Evolutionary conservation across 1,140 invertebrate genomes (phyloP), one percentile per base, ranked within the genome.

Genomic region (Lordiphosa clarofinis): DNA sequence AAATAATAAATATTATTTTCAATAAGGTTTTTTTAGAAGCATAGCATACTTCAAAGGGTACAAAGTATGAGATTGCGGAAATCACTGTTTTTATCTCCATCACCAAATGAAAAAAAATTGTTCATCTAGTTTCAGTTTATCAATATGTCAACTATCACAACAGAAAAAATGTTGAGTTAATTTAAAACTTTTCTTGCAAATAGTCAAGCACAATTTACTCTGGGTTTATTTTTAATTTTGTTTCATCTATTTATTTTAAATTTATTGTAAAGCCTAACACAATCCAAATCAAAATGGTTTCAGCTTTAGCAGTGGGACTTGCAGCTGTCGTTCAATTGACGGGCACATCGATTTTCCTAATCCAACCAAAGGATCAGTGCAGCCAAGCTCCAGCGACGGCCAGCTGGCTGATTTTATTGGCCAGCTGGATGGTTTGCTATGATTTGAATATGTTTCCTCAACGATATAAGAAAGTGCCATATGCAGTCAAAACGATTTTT

Each of bases 201-300:
- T 31, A 7, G 28, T 8, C 5, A 28, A 28, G 1, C 4, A 7
- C 24, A 28, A 28, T 7, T 7, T 5, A 28, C 5, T 28, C 24
- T 7, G 6, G 6, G 0, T 28, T 28, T 4, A 4, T 28, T 28
- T 28, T 28, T 28, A 28, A 6, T 28, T 28, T 28, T 28, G 24
- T 28, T 28, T 15, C 15, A 15, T 15, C 24, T 6, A 6, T 28
- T 7, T 28, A n/a, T 0, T 9, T 44, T 10, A 49, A 28, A 55
- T 50, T 15, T 7, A 46, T 19, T 2, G 53, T 39, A n/a, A 37
- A 37, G 12, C 10, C 6, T 35, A 12, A 12, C 2, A 48, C 9
- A 48, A 33, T 48, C 11, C 35, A 6, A 31, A 6, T 12, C 4
- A 48, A 44, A 44, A 48, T 48, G 46, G 46, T 48, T 4, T 48